Conservation (phyloP, 2,888 invertebrate species). For the Hoplodrina ambigua region DNA sequence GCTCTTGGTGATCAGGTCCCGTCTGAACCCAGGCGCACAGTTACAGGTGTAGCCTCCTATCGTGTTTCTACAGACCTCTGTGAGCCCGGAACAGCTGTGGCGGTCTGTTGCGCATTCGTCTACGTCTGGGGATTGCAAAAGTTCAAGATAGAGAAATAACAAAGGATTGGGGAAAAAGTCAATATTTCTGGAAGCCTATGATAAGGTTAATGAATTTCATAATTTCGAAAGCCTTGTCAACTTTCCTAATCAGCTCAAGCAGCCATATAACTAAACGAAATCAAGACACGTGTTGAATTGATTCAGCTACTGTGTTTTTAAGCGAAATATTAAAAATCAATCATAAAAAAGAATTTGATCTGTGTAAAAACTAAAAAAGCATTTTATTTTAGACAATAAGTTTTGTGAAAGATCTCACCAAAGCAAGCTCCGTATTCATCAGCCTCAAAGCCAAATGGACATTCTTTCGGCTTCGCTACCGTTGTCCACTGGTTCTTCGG, state of each 20-base stretch:
- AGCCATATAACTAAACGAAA: no score
- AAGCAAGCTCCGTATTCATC: slow-evolving; percentile 90
- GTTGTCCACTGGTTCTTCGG: slow-evolving; percentile 80
- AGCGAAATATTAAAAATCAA: no score
- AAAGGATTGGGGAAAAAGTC: not conserved
- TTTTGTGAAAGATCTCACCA: slow-evolving; percentile 79
- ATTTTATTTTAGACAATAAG: no score
- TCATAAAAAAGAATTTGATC: no score
- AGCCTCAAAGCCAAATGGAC: slow-evolving; percentile 88
- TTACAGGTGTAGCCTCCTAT: slow-evolving; percentile 96
- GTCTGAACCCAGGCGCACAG: slow-evolving; percentile 94
- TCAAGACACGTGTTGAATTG: no score
- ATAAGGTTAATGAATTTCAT: not conserved
- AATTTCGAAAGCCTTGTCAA: no score
- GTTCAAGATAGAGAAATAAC: not conserved
- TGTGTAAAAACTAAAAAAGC: not conserved
- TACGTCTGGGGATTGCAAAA: slow-evolving; percentile 90
- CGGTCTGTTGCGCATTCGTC: slow-evolving; percentile 93
- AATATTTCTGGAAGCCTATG: not conserved
- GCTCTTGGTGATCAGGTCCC: slow-evolving; percentile 88
- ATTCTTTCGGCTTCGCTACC: slow-evolving; percentile 74
- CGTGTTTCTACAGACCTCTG: slow-evolving; percentile 94
- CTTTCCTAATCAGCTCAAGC: no score
- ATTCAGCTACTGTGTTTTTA: no score
- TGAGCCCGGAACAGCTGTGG: slow-evolving; percentile 89